These are phyloP conservation scores for Enchytraeus crypticus DNA, from an alignment of 2,888 invertebrate species.

Conservation along the genomic window DNA sequence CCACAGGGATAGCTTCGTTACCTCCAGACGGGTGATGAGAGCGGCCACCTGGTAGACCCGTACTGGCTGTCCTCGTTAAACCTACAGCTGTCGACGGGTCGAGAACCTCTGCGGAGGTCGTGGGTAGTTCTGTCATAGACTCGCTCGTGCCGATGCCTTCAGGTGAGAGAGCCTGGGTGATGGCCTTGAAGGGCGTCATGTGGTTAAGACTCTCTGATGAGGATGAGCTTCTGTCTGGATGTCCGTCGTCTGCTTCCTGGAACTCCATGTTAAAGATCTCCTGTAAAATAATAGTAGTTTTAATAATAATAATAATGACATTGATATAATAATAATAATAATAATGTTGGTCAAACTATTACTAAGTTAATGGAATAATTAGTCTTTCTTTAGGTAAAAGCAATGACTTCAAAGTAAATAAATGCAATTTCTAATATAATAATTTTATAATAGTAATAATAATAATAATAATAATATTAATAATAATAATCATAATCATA, in stretches of 20 bases:
- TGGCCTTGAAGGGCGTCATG: not conserved
- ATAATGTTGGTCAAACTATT: too few relatives aligned
- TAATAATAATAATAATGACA: too few relatives aligned
- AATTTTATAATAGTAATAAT: too few relatives aligned
- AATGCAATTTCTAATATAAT: too few relatives aligned
- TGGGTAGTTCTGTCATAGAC: not conserved
- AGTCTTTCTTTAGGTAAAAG: too few relatives aligned
- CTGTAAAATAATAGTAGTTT: not conserved
- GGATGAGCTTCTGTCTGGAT: not conserved
- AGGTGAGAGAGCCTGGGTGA: not conserved
- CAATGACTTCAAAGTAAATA: too few relatives aligned
- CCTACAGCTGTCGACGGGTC: not conserved
- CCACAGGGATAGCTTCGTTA: not conserved
- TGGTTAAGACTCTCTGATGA: not conserved
- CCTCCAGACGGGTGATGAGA: too few relatives aligned
- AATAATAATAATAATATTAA: not conserved
- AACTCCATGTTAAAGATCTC: not conserved
- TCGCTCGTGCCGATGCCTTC: conserved; percentile 6
- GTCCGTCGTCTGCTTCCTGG: not conserved
- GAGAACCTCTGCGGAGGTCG: not conserved
- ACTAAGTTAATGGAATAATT: too few relatives aligned
- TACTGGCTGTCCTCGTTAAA: not conserved
- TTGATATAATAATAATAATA: too few relatives aligned
- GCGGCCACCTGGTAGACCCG: too few relatives aligned
- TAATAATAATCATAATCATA: too few relatives aligned